phyloP scores from a whole-genome alignment of 2,113 vertebrate genomes.

The Halcyon senegalensis region DNA sequence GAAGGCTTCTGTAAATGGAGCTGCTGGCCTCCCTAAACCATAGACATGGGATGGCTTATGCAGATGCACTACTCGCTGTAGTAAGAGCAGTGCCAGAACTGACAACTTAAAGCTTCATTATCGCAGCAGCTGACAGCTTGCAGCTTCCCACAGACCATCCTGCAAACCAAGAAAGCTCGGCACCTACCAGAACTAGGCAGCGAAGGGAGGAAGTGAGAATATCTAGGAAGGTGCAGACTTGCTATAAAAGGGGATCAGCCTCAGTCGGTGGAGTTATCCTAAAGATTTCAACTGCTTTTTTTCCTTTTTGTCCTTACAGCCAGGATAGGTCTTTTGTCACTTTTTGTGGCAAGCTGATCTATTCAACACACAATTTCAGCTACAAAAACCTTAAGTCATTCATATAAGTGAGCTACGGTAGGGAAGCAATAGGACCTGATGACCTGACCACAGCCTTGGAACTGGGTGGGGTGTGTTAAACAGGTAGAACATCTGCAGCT shows the following conservation, averaged over 20 bases:
- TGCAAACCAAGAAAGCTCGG: conserved; percentile 13
- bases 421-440: conserved; percentile 33
- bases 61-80: conserved; percentile 29
- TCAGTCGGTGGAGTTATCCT: not conserved
- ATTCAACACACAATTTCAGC: conserved; percentile 39
- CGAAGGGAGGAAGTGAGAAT: conserved; percentile 21
- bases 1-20: not conserved
- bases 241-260: conserved; percentile 14
- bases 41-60: not conserved
- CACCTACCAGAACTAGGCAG: conserved; percentile 19
- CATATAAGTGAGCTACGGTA: conserved; percentile 30
- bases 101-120: conserved; percentile 48
- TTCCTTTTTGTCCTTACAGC: conserved; percentile 23
- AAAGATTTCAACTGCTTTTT: conserved; percentile 44
- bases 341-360: conserved; percentile 52
- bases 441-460: conserved; percentile 45
- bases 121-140: conserved; percentile 55
- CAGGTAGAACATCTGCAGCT: conserved; percentile 6
- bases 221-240: conserved; percentile 41
- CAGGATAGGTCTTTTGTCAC: conserved; percentile 24
- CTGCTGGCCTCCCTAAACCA: not conserved
- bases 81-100: conserved; percentile 45
- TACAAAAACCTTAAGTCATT: conserved; percentile 23
- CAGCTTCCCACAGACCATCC: conserved; percentile 47
- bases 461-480: conserved; percentile 7